Conservation (phyloP, 64 coral and sea anemone species). For the Cladopsammia gracilis region DNA sequence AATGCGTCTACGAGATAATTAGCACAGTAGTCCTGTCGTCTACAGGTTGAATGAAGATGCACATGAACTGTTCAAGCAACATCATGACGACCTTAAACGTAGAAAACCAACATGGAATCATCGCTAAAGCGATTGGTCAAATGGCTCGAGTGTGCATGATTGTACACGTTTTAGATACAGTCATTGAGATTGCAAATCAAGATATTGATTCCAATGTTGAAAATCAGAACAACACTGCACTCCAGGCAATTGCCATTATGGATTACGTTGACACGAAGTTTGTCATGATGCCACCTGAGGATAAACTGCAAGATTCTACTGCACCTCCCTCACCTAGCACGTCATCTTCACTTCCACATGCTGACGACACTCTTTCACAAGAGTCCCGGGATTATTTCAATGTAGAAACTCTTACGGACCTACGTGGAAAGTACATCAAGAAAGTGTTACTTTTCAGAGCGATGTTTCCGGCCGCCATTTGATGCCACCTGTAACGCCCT, state of each 20-base stretch:
- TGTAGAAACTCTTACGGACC: too few species aligned
- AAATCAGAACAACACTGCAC: conserved; percentile 10
- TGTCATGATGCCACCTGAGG: conserved; percentile 52
- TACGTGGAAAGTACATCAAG: too few species aligned
- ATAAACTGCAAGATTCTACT: too few species aligned
- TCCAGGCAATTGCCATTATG: conserved; percentile 54
- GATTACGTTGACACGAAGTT: conserved; percentile 77
- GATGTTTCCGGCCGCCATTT: too few species aligned
- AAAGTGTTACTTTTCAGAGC: too few species aligned
- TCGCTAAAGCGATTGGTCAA: conserved; percentile 66
- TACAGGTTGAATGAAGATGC: conserved; percentile 51
- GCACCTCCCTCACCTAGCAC: too few species aligned
- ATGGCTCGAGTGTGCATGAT: conserved; percentile 75
- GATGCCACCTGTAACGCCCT: too few species aligned
- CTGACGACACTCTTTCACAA: too few species aligned
- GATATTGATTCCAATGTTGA: conserved; percentile 29
- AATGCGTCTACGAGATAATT: conserved; percentile 39
- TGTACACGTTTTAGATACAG: conserved; percentile 45
- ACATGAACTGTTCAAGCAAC: conserved; percentile 27
- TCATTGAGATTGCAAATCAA: conserved; percentile 30
- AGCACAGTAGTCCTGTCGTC: conserved; percentile 15
- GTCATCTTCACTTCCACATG: too few species aligned
- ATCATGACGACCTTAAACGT: conserved; percentile 64
- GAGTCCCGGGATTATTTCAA: too few species aligned
- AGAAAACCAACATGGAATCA: conserved; percentile 58